These are phyloP conservation scores for Lasioglossum villosulum DNA, from an alignment of 2,888 invertebrate genomes.

Conservation along the genomic window DNA sequence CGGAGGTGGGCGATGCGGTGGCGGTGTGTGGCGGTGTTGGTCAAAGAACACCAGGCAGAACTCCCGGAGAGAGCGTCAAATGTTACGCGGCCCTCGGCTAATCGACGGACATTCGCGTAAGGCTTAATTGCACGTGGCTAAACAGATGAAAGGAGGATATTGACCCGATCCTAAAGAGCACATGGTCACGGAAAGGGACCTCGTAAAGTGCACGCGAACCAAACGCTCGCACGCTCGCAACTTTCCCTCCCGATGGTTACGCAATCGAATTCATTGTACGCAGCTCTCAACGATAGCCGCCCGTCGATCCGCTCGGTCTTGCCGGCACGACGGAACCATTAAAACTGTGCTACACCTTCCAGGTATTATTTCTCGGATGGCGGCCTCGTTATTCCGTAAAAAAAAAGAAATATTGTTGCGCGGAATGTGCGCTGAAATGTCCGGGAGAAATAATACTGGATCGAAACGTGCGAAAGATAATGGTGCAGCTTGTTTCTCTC, in stretches of 20 bases:
- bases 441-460: not conserved
- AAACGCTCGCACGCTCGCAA: constrained; percentile 60
- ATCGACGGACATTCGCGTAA: constrained; percentile 69
- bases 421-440: constrained; percentile 2
- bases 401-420: not conserved
- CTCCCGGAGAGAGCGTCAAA: constrained; percentile 39
- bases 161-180: constrained; percentile 72
- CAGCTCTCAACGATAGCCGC: constrained; percentile 37
- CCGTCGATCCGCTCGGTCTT: constrained; percentile 28
- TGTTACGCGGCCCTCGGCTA: constrained; percentile 49
- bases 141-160: constrained; percentile 73
- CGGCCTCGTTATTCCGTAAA: not conserved
- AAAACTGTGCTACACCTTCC: constrained; percentile 26
- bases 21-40: not conserved
- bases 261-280: constrained; percentile 69
- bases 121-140: constrained; percentile 65
- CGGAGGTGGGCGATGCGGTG: not conserved
- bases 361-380: constrained; percentile 1
- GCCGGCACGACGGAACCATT: constrained; percentile 37
- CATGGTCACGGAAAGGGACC: constrained; percentile 73
- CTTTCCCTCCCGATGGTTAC: constrained; percentile 69
- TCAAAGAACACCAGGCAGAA: constrained; percentile 42
- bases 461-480: constrained; percentile 6
- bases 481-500: not conserved
- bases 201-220: constrained; percentile 68